phyloP scores from a whole-genome alignment of 92 coral and sea anemone species.

The Porites lobata region DNA sequence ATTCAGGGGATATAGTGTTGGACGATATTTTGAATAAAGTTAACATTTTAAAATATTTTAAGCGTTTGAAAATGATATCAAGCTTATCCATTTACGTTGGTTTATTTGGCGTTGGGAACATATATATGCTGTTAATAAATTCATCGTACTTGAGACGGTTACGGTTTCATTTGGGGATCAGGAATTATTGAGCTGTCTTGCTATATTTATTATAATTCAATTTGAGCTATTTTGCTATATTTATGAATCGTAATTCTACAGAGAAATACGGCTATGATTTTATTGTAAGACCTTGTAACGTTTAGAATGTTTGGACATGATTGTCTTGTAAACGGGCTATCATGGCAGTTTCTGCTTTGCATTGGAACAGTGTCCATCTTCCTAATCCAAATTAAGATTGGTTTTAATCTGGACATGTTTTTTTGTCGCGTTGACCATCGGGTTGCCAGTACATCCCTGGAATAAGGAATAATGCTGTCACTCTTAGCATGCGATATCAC shows the following conservation, averaged over 20 bases:
- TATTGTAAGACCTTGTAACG: not conserved
- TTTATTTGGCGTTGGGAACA: not conserved
- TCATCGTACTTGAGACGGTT: not conserved
- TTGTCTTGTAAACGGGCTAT: not conserved
- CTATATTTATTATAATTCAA: not conserved
- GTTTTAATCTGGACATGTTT: not conserved
- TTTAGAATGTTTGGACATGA: not conserved
- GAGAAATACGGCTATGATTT: not conserved
- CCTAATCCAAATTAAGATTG: not conserved
- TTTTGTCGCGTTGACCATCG: not conserved
- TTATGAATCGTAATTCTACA: no score
- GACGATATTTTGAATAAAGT: not conserved
- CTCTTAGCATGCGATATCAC: not conserved
- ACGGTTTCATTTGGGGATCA: not conserved
- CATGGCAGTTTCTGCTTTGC: not conserved
- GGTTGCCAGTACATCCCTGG: not conserved
- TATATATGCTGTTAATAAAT: no score
- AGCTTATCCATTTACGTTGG: not conserved
- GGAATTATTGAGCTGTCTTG: not conserved
- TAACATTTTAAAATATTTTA: no score
- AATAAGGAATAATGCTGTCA: not conserved
- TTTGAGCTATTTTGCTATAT: no score
- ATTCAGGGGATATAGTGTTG: not conserved
- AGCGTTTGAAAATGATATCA: not conserved
- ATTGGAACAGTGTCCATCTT: not conserved